Evolutionary conservation across 2,113 vertebrate genomes (phyloP), one percentile per base, ranked within the genome.

Genomic region (Cryptotis parvus): DNA sequence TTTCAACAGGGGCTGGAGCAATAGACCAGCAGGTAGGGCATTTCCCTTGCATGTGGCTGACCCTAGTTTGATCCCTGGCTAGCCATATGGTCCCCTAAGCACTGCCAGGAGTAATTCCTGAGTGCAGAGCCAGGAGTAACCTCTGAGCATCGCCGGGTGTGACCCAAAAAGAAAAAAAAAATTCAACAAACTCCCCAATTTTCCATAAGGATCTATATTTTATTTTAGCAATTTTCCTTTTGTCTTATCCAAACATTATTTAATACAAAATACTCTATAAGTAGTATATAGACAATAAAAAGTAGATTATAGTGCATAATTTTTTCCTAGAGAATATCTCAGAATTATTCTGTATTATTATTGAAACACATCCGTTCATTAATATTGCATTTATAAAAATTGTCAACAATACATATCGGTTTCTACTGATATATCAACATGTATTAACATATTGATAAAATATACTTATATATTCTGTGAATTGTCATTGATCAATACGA

Each of bases 251-350:
- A 63, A 35, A 29, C 6, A 24, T 12, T 16, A n/a, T n/a, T n/a
- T n/a, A n/a, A n/a, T n/a, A n/a, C n/a, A 86, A 77, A 80, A 68
- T 9, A 74, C 73, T 39, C 83, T 16, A 37, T 20, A 45, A 79
- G 35, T 35, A 86, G 9, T 33, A 83, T 77, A 68, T 24, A 58
- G 24, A 82, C 20, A 27, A 61, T 63, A 22, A 90, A 18, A 63
- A 86, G n/a, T 33, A 91, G 78, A 68, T 2, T 52, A 74, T 35
- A 61, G n/a, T 70, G 9, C 27, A 65, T 35, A 84, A 90, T 87
- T 90, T 84, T 75, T 41, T 79, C 45, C 43, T 61, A 92, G 39
- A 87, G 55, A 74, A 92, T 9, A 74, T 75, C 18, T 84, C 58
- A 84, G 61, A 41, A 24, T 35, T 61, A 90, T 70, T 92, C 68